These are phyloP conservation scores for Aramus guarauna DNA, from an alignment of 2,113 vertebrate species.

Conservation along the genomic window DNA sequence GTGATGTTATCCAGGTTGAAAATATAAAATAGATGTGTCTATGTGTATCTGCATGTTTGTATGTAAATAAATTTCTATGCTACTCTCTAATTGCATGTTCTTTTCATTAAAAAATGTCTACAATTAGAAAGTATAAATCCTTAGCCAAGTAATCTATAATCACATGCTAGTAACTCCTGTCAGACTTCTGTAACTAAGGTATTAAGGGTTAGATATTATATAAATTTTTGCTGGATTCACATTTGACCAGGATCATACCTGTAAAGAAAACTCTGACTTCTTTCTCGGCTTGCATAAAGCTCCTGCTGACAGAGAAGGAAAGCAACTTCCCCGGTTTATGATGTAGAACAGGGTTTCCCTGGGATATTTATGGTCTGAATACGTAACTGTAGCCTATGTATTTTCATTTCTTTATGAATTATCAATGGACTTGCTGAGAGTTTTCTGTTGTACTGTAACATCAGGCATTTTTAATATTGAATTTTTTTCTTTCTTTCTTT, in stretches of 20 bases:
- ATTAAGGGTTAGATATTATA: background rate
- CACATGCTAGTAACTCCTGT: background rate
- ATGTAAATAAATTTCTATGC: background rate
- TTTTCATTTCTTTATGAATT: background rate
- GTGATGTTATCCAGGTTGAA: background rate
- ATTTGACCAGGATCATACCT: background rate
- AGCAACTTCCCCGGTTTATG: background rate
- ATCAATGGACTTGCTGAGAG: background rate
- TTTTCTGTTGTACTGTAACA: background rate
- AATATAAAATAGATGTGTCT: background rate
- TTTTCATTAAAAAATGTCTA: background rate
- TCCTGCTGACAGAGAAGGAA: background rate
- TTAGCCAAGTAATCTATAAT: background rate
- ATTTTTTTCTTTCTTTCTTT: background rate
- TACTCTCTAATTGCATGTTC: background rate
- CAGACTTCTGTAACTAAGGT: background rate
- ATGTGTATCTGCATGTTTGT: background rate
- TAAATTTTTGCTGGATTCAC: background rate
- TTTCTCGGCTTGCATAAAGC: background rate
- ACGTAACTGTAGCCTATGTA: background rate
- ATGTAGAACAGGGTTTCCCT: background rate
- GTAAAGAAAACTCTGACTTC: background rate
- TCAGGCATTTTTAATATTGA: background rate
- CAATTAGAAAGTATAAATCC: background rate
- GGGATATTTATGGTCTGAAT: background rate